Evolutionary conservation across 2,888 invertebrate species (phyloP).

Genomic region (Leptodirus hochenwartii): DNA sequence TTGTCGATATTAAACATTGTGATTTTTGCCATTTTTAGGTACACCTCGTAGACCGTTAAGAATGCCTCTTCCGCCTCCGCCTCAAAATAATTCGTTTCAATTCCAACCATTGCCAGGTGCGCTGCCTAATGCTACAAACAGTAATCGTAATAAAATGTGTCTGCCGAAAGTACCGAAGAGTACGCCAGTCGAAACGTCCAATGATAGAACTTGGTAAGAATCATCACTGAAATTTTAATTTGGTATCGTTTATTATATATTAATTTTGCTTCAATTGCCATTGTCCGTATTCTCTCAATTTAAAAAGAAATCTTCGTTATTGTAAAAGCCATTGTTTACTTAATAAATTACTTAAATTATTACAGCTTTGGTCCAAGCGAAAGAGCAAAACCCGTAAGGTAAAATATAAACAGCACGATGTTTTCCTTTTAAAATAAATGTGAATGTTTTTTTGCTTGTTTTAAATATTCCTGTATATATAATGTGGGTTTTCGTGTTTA

Average conservation of each 20-base stretch:
- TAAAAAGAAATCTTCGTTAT: conserved; percentile 1
- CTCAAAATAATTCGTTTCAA: conserved; percentile 15
- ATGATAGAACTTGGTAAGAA: conserved; percentile 21
- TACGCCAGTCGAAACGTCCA: conserved; percentile 19
- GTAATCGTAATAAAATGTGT: neutral
- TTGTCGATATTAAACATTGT: neutral
- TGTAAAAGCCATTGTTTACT: conserved; percentile 6
- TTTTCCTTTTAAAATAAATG: too few species aligned
- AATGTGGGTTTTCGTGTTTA: too few species aligned
- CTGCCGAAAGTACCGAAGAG: conserved; percentile 21
- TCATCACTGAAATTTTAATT: conserved; percentile 1
- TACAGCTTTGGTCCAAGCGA: conserved; percentile 17
- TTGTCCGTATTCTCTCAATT: neutral
- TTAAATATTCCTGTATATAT: too few species aligned
- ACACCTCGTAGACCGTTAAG: conserved; percentile 5
- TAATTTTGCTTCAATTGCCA: conserved; percentile 1
- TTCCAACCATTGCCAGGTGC: conserved; percentile 19
- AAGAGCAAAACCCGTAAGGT: conserved; percentile 16
- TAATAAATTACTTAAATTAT: conserved; percentile 12
- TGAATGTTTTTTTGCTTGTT: conserved; percentile 9
- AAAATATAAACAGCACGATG: too few species aligned
- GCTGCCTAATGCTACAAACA: conserved; percentile 12
- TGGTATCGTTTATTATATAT: conserved; percentile 6
- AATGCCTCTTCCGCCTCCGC: conserved; percentile 12
- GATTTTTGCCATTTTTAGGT: neutral